These are phyloP conservation scores for Tautogolabrus adspersus DNA, from an alignment of 2,113 vertebrate genomes.

Conservation along the genomic window DNA sequence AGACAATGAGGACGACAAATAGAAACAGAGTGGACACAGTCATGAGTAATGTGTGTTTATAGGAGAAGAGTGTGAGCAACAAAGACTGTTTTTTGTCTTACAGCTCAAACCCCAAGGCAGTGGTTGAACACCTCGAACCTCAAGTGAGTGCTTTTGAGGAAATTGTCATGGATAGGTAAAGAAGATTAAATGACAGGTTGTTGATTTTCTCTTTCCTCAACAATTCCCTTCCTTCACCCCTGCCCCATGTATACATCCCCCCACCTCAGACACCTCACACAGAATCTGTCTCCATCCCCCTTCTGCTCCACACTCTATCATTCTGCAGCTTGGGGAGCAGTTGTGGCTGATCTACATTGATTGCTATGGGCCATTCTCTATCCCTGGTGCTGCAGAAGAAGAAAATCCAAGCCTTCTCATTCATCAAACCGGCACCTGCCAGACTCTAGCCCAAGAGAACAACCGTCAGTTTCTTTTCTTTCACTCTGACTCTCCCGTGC, in stretches of 20 bases:
- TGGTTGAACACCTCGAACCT: neutral
- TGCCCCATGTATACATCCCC: neutral
- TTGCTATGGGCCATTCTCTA: constrained; percentile 72
- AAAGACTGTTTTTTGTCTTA: constrained; percentile 9
- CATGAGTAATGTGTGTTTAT: constrained; percentile 5
- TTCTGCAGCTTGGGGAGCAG: constrained; percentile 59
- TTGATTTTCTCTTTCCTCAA: constrained; percentile 32
- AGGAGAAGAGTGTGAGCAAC: neutral
- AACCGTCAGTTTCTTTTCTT: constrained; percentile 37
- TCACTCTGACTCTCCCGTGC: constrained; percentile 3
- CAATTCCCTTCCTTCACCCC: constrained; percentile 21
- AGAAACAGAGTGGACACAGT: constrained; percentile 24
- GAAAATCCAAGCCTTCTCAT: constrained; percentile 58
- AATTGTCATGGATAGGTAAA: constrained; percentile 13
- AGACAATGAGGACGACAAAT: constrained; percentile 45
- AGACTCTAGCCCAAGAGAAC: constrained; percentile 65
- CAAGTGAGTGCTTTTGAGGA: constrained; percentile 19
- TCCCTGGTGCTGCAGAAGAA: constrained; percentile 42
- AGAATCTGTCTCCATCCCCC: constrained; percentile 48
- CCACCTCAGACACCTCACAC: constrained; percentile 7
- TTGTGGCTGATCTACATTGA: constrained; percentile 79
- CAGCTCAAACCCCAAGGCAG: constrained; percentile 1
- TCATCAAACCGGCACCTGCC: constrained; percentile 78
- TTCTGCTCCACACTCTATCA: constrained; percentile 63
- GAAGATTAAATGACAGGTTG: constrained; percentile 44